Evolutionary conservation across 2,888 invertebrate genomes (phyloP).

Genomic region (Eupeodes latifasciatus): DNA sequence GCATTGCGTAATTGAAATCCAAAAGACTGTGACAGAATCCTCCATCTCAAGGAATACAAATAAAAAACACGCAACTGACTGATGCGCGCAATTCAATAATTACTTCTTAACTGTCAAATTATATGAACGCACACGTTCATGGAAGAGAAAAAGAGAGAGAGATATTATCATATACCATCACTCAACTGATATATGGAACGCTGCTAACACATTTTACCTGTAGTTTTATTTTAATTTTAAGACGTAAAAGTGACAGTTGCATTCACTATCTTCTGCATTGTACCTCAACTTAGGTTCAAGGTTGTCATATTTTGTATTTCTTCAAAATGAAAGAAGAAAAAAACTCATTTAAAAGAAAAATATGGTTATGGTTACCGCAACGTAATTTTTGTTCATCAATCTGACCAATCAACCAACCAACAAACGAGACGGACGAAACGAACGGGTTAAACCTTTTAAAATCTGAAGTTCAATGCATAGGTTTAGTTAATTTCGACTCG

Average conservation of each 20-base stretch:
- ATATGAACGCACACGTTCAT: slow-evolving; percentile 11
- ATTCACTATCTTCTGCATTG: slow-evolving; percentile 2
- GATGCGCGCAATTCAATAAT: background rate
- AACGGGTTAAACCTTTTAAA: slow-evolving; percentile 7
- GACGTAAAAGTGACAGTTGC: slow-evolving; percentile 22
- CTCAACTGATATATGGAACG: background rate
- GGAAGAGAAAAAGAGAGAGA: background rate
- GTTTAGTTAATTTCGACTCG: slow-evolving; percentile 1
- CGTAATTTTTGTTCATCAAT: slow-evolving; percentile 24
- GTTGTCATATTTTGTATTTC: slow-evolving; percentile 39
- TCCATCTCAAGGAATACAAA: slow-evolving; percentile 22
- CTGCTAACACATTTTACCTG: slow-evolving; percentile 13
- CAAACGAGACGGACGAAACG: background rate
- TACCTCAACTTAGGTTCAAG: slow-evolving; percentile 47
- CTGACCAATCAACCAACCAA: slow-evolving; percentile 8
- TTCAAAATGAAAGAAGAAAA: too few relatives aligned
- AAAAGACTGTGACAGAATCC: slow-evolving; percentile 24
- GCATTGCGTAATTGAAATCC: background rate
- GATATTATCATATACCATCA: slow-evolving; percentile 16
- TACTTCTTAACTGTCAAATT: slow-evolving; percentile 26
- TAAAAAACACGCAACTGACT: background rate
- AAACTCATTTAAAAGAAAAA: slow-evolving; percentile 1
- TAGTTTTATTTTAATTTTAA: background rate
- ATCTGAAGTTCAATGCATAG: slow-evolving; percentile 40
- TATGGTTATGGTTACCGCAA: slow-evolving; percentile 38